Evolutionary conservation across 2,888 invertebrate species (phyloP).

Genomic region (Sesia apiformis): DNA sequence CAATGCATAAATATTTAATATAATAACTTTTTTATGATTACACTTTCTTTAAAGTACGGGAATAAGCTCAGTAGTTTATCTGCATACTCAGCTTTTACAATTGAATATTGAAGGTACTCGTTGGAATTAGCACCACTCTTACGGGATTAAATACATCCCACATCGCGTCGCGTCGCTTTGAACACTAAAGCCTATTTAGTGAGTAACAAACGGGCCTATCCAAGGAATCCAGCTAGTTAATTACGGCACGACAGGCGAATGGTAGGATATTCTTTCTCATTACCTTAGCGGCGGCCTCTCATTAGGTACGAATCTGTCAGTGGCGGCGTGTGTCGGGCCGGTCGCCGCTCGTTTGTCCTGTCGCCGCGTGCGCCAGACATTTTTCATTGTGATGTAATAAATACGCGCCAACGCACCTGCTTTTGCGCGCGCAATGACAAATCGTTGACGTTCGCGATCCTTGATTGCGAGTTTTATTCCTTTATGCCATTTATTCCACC

Average conservation of each 20-base stretch:
- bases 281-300: constrained; percentile 39
- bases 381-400: constrained; percentile 47
- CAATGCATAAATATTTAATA: constrained; percentile 16
- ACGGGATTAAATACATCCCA: too few species aligned
- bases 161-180: neutral
- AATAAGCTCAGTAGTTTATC: too few species aligned
- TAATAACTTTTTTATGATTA: neutral
- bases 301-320: constrained; percentile 53
- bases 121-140: too few species aligned
- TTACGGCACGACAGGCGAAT: constrained; percentile 40
- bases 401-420: constrained; percentile 45
- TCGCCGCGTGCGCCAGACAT: constrained; percentile 41
- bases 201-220: constrained; percentile 12
- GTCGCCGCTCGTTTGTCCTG: constrained; percentile 48
- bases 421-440: constrained; percentile 41
- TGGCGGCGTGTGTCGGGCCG: constrained; percentile 32
- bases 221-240: constrained; percentile 35
- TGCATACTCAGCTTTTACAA: too few species aligned
- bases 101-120: too few species aligned
- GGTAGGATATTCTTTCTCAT: constrained; percentile 50
- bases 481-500: neutral
- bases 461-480: constrained; percentile 22
- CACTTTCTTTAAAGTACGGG: neutral
- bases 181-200: constrained; percentile 10
- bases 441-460: constrained; percentile 30